Conservation (phyloP, 2,797 vertebrate genomes). For the Sarcophilus harrisii region DNA sequence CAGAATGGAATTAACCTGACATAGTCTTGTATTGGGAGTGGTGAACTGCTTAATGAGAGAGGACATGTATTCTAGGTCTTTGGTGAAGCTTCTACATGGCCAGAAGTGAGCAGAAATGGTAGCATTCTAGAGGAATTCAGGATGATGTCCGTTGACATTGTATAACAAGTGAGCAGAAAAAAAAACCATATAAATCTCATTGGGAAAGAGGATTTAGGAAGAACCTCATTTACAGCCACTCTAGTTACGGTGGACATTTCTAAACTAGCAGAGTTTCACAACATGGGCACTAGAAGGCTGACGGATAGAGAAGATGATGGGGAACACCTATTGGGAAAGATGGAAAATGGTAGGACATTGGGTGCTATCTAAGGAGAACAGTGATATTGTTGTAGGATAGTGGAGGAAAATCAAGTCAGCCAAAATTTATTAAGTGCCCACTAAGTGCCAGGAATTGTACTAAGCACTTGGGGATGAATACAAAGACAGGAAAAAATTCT, state of each 20-base stretch:
- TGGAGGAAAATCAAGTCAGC: neutral
- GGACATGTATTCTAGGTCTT: neutral
- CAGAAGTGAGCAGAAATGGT: neutral
- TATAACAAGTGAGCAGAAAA: neutral
- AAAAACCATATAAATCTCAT: neutral
- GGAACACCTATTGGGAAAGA: neutral
- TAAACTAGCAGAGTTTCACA: neutral
- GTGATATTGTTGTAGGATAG: neutral
- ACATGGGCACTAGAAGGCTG: neutral
- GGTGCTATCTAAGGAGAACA: neutral
- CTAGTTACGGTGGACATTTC: neutral
- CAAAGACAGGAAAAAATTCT: neutral
- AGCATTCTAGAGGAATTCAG: neutral
- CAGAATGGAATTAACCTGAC: neutral
- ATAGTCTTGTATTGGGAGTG: neutral
- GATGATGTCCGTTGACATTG: neutral
- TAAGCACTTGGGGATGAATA: neutral
- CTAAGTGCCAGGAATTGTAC: neutral
- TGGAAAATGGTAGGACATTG: neutral
- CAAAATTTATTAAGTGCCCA: neutral
- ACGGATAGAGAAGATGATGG: neutral
- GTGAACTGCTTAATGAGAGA: neutral
- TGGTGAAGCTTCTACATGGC: neutral
- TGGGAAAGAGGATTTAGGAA: neutral
- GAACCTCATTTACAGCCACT: neutral